Evolutionary conservation across 2,797 vertebrate genomes (phyloP), one percentile per base, ranked within the genome.

Genomic region (Hyperoplus immaculatus): DNA sequence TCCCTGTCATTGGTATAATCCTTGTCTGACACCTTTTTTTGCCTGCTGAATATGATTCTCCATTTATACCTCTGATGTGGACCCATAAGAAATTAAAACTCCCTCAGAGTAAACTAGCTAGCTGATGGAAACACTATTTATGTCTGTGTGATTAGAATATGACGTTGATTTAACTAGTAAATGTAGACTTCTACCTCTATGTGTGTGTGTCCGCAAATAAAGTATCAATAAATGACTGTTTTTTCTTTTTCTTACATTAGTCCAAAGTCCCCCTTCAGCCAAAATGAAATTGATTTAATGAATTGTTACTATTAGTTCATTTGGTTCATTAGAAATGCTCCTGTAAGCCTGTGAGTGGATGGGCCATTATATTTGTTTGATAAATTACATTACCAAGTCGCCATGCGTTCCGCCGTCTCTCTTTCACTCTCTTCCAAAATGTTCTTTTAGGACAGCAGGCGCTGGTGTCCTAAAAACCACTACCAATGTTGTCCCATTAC

Each of bases 1-100:
- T 84, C 82, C 49, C 47, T 73, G 61, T 72, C 71, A 83, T 85
- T 87, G 69, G 29, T 29, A 29, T 90, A 92, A 92, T 90, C 86
- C 83, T 47, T 66, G 11, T 64, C 54, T 78, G 77, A 84, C 83
- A 85, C 75, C 45, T 82, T 85, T 82, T 72, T 82, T 72, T 78
- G 72, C 74, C 62, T 50, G 42, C 70, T 87, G 46, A 77, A 87
- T 78, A 50, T 38, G 72, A 72, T 69, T 79, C 55, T 63, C 61
- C 65, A 64, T 86, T 78, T 76, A 84, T 85, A 73, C n/a, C 67
- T 45, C 15, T 0, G 15, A 78, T 82, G 64, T 77, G 18, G 55
- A 60, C 58, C 47, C 58, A 62, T 46, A 49, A 60, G 15, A 36
- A 84, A 65, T 54, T 11, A 2, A 11, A 1, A 1, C 0, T 60